phyloP scores from a whole-genome alignment of 2,888 invertebrate species.

The Scaptomyza parva region DNA sequence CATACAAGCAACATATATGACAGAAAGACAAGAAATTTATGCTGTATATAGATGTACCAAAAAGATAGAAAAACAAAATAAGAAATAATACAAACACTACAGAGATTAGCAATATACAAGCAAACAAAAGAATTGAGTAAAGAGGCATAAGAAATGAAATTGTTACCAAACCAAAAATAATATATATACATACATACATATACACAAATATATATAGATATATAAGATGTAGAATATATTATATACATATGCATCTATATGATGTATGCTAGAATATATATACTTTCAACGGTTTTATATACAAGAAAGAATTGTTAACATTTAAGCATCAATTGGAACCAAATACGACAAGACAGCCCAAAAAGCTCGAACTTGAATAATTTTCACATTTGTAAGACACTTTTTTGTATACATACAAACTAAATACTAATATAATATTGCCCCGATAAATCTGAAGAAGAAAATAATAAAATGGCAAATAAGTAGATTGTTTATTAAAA shows the following conservation, averaged over 20 bases:
- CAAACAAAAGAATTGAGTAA: constrained; percentile 43
- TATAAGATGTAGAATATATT: constrained; percentile 46
- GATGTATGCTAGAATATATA: constrained; percentile 52
- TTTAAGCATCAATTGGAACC: constrained; percentile 83
- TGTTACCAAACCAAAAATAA: constrained; percentile 44
- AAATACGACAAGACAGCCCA: constrained; percentile 76
- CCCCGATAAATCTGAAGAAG: constrained; percentile 31
- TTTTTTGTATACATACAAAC: constrained; percentile 62
- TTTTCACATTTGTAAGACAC: constrained; percentile 75
- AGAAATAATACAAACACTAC: constrained; percentile 18
- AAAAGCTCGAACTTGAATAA: constrained; percentile 62
- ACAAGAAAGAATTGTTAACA: constrained; percentile 76
- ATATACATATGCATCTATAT: constrained; percentile 59
- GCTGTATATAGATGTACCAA: constrained; percentile 28
- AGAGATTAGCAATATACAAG: constrained; percentile 62
- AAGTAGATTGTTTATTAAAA: too few relatives aligned
- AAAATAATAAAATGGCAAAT: constrained; percentile 15
- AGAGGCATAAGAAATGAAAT: constrained; percentile 35
- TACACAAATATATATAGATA: constrained; percentile 45
- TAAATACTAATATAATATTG: constrained; percentile 10
- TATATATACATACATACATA: constrained; percentile 46
- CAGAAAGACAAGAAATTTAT: constrained; percentile 53
- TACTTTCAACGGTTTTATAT: constrained; percentile 67
- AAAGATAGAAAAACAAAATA: constrained; percentile 13
- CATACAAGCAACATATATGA: constrained; percentile 30